Evolutionary conservation across 1,140 invertebrate species (phyloP), one percentile per base, ranked within the genome.

Genomic region (Hyles euphorbiae): DNA sequence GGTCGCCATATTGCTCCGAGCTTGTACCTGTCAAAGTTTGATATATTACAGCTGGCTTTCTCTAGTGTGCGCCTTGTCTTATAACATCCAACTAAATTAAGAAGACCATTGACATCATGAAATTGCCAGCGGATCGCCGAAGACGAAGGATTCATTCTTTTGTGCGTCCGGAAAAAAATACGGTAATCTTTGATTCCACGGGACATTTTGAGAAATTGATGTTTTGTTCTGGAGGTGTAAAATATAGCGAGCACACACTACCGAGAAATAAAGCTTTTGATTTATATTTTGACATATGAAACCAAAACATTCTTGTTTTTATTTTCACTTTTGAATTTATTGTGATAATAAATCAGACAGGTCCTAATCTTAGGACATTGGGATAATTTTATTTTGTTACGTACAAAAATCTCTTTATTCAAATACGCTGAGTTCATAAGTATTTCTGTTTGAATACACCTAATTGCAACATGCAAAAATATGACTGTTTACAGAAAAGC

Each of bases 21-120:
- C 86, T 83, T 87, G 86, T 88, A 83, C 69, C 81, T 87, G 86
- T 88, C 86, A 88, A 88, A 88, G 65, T 81, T 86, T 88, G 83
- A 88, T 78, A 81, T 82, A 88, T 84, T 70, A 70, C 74, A 55
- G 76, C 69, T 61, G 63, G 78, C 75, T 75, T 81, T 82, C 80
- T 84, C 67, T 88, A 84, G 78, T 77, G 76, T 74, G 76, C 78
- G 80, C 77, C 78, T 84, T 83, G 82, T 84, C 82, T 85, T 83
- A 77, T 81, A 78, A 79, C 80, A 79, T 61, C 58, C 60, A 56
- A 65, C 60, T 69, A 74, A 76, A 76, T 76, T 71, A 72, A 72
- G 58, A 58, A 65, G 50, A 48, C 63, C 55, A 53, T 56, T 54
- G 60, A 72, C 72, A 75, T 78, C 65, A 60, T 58, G 54, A 71